Evolutionary conservation across 2,888 invertebrate species (phyloP).

Genomic region (Diarsia rubi): DNA sequence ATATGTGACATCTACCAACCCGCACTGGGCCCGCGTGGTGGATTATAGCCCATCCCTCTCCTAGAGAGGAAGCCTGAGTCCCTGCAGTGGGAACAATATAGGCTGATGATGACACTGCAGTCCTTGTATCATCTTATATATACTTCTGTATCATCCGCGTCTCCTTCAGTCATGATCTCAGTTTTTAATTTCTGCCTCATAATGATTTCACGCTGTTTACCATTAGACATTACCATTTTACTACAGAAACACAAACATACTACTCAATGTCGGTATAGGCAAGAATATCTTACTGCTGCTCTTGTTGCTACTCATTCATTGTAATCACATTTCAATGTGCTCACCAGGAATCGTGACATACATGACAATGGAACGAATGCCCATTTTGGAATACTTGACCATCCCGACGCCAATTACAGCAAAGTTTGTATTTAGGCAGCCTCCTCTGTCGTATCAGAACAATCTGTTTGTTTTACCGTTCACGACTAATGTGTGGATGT

Average conservation of each 20-base stretch:
- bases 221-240: background rate
- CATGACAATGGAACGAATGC: conserved; percentile 69
- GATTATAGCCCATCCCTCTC: no score
- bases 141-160: background rate
- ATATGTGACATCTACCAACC: no score
- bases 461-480: conserved; percentile 93
- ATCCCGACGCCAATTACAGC: conserved; percentile 80
- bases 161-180: background rate
- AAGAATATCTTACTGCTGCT: background rate
- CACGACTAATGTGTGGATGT: conserved; percentile 91
- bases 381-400: conserved; percentile 85
- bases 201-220: background rate
- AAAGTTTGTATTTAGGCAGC: conserved; percentile 92
- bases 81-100: no score
- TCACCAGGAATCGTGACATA: conserved; percentile 77
- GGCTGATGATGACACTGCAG: no score
- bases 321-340: conserved; percentile 4
- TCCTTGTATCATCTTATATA: no score
- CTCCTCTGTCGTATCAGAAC: conserved; percentile 92
- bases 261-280: background rate
- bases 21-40: no score
- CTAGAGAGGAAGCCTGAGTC: no score
- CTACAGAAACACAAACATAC: background rate
- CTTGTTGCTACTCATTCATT: background rate
- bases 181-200: background rate